Evolutionary conservation across 2,113 vertebrate species (phyloP).

Genomic region (Ovibos moschatus): DNA sequence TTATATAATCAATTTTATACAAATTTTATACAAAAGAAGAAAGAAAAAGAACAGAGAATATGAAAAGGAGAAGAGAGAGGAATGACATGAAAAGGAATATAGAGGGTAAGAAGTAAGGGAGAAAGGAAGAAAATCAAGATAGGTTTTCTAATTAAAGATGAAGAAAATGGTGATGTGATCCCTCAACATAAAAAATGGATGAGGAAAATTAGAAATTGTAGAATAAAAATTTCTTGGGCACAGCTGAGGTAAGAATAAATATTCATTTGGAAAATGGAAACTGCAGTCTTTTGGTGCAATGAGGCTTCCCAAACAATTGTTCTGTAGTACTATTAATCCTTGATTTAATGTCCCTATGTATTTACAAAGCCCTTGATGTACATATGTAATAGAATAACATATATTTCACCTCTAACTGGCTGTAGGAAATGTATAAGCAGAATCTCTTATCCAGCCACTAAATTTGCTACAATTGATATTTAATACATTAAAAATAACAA

Average conservation of each 20-base stretch:
- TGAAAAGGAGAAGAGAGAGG: neutral
- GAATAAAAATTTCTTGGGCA: neutral
- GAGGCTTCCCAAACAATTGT: neutral
- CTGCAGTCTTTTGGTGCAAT: neutral
- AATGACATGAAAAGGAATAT: fast-evolving
- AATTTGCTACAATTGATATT: slow-evolving; percentile 14
- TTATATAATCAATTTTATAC: neutral
- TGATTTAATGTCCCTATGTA: slow-evolving; percentile 1
- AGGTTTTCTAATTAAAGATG: neutral
- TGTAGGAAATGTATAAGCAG: neutral
- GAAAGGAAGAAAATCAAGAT: neutral
- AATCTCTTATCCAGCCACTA: neutral
- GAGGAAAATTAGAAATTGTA: neutral
- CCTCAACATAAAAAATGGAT: neutral
- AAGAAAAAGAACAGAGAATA: neutral
- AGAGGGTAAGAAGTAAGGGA: neutral
- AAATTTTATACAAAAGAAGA: neutral
- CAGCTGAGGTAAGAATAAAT: neutral
- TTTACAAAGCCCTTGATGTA: neutral
- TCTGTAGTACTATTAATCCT: neutral
- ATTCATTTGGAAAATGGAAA: neutral
- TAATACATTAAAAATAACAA: slow-evolving; percentile 33
- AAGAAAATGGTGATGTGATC: neutral
- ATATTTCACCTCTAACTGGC: neutral
- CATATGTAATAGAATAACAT: neutral